Conservation (phyloP, 1,140 invertebrate genomes). For the Listronotus oregonensis region DNA sequence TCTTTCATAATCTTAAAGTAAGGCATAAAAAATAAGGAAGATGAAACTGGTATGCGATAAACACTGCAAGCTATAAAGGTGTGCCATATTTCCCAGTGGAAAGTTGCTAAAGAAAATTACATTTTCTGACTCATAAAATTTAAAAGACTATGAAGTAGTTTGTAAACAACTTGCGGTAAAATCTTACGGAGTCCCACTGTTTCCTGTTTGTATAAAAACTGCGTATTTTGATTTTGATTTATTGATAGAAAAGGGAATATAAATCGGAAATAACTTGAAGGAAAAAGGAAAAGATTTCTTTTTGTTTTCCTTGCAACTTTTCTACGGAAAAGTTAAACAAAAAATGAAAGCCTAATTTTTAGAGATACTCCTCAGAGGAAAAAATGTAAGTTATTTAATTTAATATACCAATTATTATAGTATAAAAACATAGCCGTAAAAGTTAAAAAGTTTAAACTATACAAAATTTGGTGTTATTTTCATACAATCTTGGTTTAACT, state of each 20-base stretch:
- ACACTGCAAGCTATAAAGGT: slow-evolving; percentile 39
- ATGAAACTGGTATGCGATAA: slow-evolving; percentile 20
- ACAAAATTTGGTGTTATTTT: too few relatives aligned
- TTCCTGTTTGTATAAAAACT: slow-evolving; percentile 30
- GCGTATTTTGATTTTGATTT: slow-evolving; percentile 29
- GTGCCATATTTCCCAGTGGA: slow-evolving; percentile 40
- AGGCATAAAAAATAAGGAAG: background rate
- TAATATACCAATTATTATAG: too few relatives aligned
- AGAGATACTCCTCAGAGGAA: too few relatives aligned
- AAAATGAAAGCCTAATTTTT: slow-evolving; percentile 6
- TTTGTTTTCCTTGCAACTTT: slow-evolving; percentile 18
- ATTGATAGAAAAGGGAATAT: slow-evolving; percentile 21
- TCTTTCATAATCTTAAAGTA: too few relatives aligned
- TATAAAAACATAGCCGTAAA: too few relatives aligned
- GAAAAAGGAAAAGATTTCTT: slow-evolving; percentile 21
- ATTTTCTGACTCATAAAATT: slow-evolving; percentile 46
- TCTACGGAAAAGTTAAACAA: slow-evolving; percentile 13
- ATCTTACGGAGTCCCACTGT: slow-evolving; percentile 2
- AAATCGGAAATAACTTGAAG: slow-evolving; percentile 26
- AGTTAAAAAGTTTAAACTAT: too few relatives aligned
- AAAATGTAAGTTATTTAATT: too few relatives aligned
- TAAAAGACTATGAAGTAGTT: slow-evolving; percentile 38
- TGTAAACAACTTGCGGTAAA: slow-evolving; percentile 28
- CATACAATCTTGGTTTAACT: too few relatives aligned
- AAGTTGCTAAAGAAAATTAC: slow-evolving; percentile 42